Conservation (phyloP, 2,888 invertebrate species). For the Eupithecia subumbrata region DNA sequence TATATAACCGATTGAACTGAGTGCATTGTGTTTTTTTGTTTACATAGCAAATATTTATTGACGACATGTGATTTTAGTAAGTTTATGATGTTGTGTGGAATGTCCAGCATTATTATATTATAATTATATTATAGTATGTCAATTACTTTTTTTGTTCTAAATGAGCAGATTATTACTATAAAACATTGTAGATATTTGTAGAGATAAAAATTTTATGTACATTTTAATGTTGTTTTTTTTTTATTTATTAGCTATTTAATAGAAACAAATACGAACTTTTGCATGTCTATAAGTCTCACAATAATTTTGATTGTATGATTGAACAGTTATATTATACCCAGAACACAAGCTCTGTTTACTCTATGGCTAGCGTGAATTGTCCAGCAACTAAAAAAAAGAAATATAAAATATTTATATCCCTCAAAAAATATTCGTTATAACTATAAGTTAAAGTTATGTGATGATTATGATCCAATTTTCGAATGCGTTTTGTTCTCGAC, state of each 20-base stretch:
- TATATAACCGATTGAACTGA: neutral
- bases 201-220: neutral
- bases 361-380: neutral
- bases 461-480: neutral
- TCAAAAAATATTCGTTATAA: neutral
- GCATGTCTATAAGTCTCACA: neutral
- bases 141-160: neutral
- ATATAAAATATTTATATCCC: no score
- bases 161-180: neutral
- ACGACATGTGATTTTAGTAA: neutral
- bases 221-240: neutral
- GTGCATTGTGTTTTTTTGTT: neutral
- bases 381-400: neutral
- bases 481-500: conserved; percentile 2
- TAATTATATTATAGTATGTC: no score
- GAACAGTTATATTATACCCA: no score
- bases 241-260: neutral
- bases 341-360: neutral
- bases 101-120: no score
- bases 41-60: neutral
- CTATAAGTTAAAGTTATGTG: neutral
- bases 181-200: neutral
- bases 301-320: neutral
- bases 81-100: no score
- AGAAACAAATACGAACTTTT: neutral